These are phyloP conservation scores for Lineus longissimus DNA, from an alignment of 1,140 invertebrate species.

Conservation along the genomic window DNA sequence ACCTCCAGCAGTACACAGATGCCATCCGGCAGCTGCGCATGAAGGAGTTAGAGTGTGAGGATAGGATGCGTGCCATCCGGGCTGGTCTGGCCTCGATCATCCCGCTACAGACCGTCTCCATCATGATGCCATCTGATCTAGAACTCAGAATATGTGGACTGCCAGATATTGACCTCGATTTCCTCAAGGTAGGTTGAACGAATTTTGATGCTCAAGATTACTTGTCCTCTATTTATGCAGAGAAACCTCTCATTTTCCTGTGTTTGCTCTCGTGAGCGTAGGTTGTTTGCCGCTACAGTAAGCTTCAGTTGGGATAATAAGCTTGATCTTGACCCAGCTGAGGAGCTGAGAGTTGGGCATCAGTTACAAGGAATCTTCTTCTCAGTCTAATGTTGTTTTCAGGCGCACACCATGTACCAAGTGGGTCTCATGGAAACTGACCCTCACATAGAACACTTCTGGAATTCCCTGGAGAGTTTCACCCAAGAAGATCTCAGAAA, in stretches of 20 bases:
- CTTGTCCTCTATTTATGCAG: too few species aligned
- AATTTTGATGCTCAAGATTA: neutral
- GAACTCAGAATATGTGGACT: constrained; percentile 51
- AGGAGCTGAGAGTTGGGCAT: too few species aligned
- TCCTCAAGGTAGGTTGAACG: constrained; percentile 45
- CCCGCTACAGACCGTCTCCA: constrained; percentile 43
- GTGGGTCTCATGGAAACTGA: constrained; percentile 54
- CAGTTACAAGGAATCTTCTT: too few species aligned
- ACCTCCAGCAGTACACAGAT: constrained; percentile 46
- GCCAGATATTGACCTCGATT: constrained; percentile 46
- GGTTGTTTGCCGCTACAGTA: too few species aligned
- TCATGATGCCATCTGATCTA: constrained; percentile 46
- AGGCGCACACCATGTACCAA: constrained; percentile 54
- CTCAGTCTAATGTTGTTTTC: too few species aligned
- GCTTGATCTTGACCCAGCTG: too few species aligned
- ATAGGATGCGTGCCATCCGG: constrained; percentile 34
- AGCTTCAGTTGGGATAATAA: too few species aligned
- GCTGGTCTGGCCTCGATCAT: constrained; percentile 49
- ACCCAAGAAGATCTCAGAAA: constrained; percentile 47
- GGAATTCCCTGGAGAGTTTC: constrained; percentile 48
- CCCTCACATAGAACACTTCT: constrained; percentile 52
- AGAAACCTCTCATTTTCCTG: too few species aligned
- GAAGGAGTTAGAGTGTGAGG: constrained; percentile 37
- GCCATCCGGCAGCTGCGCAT: constrained; percentile 41
- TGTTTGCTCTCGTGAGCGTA: too few species aligned